A percentile compares a stretch with the other conserved stretches of the same genome.
Evolutionary conservation across 2,113 vertebrate genomes (phyloP).

Genomic region (Coptodon rendalli): DNA sequence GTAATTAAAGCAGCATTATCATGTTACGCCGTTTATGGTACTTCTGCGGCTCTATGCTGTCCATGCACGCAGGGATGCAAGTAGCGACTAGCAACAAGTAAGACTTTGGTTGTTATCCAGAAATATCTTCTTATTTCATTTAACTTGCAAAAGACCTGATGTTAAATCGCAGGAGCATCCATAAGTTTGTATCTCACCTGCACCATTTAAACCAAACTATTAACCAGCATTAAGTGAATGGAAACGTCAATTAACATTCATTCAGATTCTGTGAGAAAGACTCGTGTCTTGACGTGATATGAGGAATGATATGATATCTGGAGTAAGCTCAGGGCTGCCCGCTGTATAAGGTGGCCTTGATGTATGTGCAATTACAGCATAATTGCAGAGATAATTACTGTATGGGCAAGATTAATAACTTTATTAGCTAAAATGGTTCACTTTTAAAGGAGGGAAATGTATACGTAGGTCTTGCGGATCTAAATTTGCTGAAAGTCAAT

Average conservation of each 20-base stretch:
- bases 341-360: constrained; percentile 65
- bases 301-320: constrained; percentile 22
- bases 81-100: constrained; percentile 2
- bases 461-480: constrained; percentile 67
- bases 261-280: not conserved
- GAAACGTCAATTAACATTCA: not conserved
- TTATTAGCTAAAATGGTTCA: constrained; percentile 74
- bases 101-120: not conserved
- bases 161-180: not conserved
- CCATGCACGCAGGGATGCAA: constrained; percentile 22
- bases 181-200: not conserved
- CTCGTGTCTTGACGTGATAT: constrained; percentile 16
- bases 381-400: constrained; percentile 79
- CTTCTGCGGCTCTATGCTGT: constrained; percentile 35
- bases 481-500: constrained; percentile 76
- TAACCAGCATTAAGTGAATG: not conserved
- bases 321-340: constrained; percentile 24
- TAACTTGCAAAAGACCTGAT: not conserved
- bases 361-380: constrained; percentile 75
- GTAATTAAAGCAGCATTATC: constrained; percentile 79
- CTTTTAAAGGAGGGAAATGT: constrained; percentile 67
- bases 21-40: constrained; percentile 71
- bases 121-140: not conserved
- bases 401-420: constrained; percentile 78
- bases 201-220: not conserved